Conservation (phyloP, 2,888 invertebrate species). For the Scaptomyza cyrtandrae region DNA sequence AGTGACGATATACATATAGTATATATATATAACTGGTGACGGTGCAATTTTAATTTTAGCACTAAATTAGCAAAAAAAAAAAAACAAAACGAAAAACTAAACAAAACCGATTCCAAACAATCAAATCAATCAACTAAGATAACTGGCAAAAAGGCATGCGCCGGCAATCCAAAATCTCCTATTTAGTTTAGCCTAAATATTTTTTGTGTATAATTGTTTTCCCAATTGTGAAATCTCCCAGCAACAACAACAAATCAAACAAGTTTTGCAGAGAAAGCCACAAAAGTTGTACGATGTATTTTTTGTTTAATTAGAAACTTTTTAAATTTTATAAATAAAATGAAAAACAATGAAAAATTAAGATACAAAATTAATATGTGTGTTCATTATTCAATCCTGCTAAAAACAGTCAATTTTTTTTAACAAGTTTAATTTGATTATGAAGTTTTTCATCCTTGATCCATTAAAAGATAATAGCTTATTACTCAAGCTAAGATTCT, state of each 20-base stretch:
- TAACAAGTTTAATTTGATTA: no score
- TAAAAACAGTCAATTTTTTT: no score
- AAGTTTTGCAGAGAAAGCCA: constrained; percentile 53
- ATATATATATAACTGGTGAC: constrained; percentile 74
- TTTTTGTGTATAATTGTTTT: constrained; percentile 63
- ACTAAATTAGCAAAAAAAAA: constrained; percentile 52
- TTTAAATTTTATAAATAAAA: constrained; percentile 76
- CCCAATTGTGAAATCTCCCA: constrained; percentile 54
- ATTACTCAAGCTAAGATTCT: no score
- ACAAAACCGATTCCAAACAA: constrained; percentile 21
- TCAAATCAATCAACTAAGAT: constrained; percentile 31
- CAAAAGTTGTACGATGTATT: constrained; percentile 50
- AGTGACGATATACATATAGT: constrained; percentile 22
- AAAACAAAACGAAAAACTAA: neutral
- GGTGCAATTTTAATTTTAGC: constrained; percentile 80
- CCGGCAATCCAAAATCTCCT: constrained; percentile 50
- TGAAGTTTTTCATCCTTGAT: no score
- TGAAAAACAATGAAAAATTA: constrained; percentile 48
- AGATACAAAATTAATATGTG: neutral
- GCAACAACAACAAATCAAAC: constrained; percentile 18
- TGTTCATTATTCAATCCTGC: neutral
- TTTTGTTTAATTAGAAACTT: constrained; percentile 76
- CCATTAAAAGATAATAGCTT: no score
- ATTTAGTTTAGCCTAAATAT: constrained; percentile 63
- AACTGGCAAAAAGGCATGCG: constrained; percentile 31